Percentiles rank a stretch among this genome's conserved stretches.
Evolutionary conservation across 2,888 invertebrate species (phyloP).

Genomic region (Molorchus minor): DNA sequence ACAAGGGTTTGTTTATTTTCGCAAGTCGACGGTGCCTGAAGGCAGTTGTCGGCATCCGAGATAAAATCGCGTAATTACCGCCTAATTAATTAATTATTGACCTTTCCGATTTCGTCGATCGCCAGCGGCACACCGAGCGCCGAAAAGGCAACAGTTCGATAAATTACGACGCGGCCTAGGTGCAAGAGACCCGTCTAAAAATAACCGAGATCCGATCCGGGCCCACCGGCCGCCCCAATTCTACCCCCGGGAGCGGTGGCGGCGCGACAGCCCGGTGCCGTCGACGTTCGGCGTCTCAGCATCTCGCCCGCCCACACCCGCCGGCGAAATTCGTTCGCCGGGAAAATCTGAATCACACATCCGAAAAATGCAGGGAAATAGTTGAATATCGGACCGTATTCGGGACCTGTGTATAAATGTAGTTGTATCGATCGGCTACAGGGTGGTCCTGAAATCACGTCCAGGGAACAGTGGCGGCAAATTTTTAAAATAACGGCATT

Average conservation of each 20-base stretch:
- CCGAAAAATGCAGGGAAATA: neutral
- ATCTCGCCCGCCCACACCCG: constrained; percentile 11
- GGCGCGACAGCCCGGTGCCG: constrained; percentile 18
- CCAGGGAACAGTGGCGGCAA: too few relatives aligned
- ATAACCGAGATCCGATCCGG: constrained; percentile 4
- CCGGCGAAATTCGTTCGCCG: constrained; percentile 3
- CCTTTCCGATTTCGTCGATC: too few relatives aligned
- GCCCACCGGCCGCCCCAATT: constrained; percentile 4
- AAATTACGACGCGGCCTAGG: neutral
- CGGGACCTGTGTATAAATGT: too few relatives aligned
- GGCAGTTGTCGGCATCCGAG: too few relatives aligned
- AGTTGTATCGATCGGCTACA: too few relatives aligned
- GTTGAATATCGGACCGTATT: neutral
- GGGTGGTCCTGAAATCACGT: too few relatives aligned
- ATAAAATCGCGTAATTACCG: too few relatives aligned
- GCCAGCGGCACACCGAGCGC: too few relatives aligned
- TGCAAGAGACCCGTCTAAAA: constrained; percentile 15
- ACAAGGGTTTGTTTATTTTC: too few relatives aligned
- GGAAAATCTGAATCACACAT: constrained; percentile 7
- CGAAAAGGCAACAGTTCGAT: neutral
- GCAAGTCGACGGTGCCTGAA: too few relatives aligned
- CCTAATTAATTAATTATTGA: too few relatives aligned
- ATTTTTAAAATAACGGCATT: too few relatives aligned
- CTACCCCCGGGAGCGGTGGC: constrained; percentile 11
- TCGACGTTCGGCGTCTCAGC: constrained; percentile 2